phyloP scores from a whole-genome alignment of 2,113 vertebrate species.

The Eptatretus burgeri region DNA sequence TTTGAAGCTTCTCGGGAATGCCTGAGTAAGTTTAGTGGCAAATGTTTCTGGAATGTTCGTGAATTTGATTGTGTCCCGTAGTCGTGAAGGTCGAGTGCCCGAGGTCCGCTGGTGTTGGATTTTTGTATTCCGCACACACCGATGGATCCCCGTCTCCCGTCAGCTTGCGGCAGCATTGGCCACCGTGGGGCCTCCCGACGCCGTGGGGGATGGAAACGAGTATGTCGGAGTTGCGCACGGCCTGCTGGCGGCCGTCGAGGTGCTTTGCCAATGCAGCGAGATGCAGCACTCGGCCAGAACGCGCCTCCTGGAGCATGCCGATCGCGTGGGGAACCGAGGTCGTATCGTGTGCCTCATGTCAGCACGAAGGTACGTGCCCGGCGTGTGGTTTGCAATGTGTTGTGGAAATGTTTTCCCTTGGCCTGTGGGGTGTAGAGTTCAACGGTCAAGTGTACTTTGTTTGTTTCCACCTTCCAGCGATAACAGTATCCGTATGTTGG shows the following conservation, averaged over 20 bases:
- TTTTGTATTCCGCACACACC: too few species aligned
- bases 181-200: conserved; percentile 66
- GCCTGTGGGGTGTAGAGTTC: not conserved
- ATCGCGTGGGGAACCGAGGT: conserved; percentile 61
- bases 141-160: not conserved
- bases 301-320: conserved; percentile 53
- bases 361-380: conserved; percentile 42
- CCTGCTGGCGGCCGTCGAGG: conserved; percentile 59
- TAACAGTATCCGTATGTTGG: conserved; percentile 86
- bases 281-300: conserved; percentile 63
- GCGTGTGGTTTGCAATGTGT: too few species aligned
- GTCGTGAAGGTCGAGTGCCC: not conserved
- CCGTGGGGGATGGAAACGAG: conserved; percentile 47
- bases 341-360: conserved; percentile 85
- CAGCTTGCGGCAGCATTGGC: conserved; percentile 76
- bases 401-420: not conserved
- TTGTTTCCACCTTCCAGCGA: conserved; percentile 24
- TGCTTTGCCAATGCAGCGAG: conserved; percentile 69
- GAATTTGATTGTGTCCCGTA: not conserved
- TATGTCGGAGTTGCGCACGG: conserved; percentile 89
- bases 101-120: too few species aligned
- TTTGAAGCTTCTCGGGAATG: too few species aligned
- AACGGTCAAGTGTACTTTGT: not conserved
- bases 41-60: not conserved
- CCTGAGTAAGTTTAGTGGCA: not conserved